Percentiles rank a stretch among this genome's conserved stretches.
Conservation (phyloP, 1,140 invertebrate species). For the Bathynomus jamesi region DNA sequence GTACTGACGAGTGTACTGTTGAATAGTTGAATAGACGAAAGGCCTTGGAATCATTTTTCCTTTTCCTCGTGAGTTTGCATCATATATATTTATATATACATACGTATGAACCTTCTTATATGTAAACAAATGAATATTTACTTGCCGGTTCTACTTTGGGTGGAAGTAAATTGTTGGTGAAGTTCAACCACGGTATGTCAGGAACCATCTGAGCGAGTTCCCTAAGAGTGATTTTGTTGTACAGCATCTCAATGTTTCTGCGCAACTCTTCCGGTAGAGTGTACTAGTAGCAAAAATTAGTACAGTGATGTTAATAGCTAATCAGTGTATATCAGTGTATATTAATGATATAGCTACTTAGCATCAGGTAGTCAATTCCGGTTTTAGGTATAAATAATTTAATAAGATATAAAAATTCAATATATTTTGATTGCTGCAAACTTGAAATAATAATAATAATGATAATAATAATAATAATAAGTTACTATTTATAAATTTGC, state of each 20-base stretch:
- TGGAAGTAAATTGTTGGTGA: constrained; percentile 64
- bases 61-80: no score
- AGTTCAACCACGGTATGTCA: constrained; percentile 68
- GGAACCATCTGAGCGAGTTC: constrained; percentile 64
- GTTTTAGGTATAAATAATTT: no score
- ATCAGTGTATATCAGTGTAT: no score
- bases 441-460: no score
- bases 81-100: neutral
- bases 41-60: no score
- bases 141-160: neutral
- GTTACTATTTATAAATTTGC: no score
- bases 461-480: no score
- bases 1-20: neutral
- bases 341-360: no score
- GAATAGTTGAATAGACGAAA: neutral
- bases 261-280: constrained; percentile 82
- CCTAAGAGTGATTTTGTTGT: constrained; percentile 77
- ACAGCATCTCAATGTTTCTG: constrained; percentile 78
- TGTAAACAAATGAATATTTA: neutral
- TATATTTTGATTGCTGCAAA: no score
- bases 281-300: constrained; percentile 52
- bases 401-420: no score
- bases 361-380: no score
- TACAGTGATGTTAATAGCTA: no score
- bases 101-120: neutral